Base-by-base conservation (phyloP, 2,797 vertebrate species). In the Sphenodon punctatus region DNA sequence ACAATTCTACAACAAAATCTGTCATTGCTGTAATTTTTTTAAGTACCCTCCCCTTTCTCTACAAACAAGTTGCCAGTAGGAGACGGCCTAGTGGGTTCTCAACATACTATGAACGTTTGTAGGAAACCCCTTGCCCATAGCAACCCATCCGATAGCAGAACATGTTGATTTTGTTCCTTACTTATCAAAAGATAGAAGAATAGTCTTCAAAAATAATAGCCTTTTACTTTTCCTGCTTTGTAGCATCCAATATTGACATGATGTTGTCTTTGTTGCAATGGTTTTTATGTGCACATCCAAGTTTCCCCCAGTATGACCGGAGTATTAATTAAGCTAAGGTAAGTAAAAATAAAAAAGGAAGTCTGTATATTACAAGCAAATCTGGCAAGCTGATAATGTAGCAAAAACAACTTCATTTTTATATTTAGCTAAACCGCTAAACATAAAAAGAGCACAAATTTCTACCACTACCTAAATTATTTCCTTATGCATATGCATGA, bases 401-500 rank as follows among this genome's bases (percentile, higher is more conserved):
- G 48, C 75, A 82, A 3, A 10, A 20, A 6, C 0, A 0, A 9
- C 20, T 12, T 5, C 43, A 69, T 22, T 51, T 32, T 68, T 25
- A 75, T 0, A 4, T 51, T 67, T 36, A 2, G 2, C 14, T 60
- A 75, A 48, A 76, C 14, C 82, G 0, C 10, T 69, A 78, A 79
- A 67, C 4, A 82, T 0, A 2, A 48, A 22, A 32, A 75, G 6
- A 67, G 2, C 3, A 1, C 1, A 30, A 3, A 5, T 59, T 72
- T 58, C 27, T n/a, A 27, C n/a, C 46, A 25, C 4, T 12, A 56
- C 19, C 32, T 9, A 43, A 60, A 60, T 6, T n/a, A 74, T 2
- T 45, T 77, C 14, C 48, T 36, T 38, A 34, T 0, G 2, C 19
- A 73, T 10, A 20, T 0, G 5, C 42, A 56, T 14, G 2, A 1